Base-by-base conservation (phyloP, 2,888 invertebrate species). In the Parnassius smintheus region DNA sequence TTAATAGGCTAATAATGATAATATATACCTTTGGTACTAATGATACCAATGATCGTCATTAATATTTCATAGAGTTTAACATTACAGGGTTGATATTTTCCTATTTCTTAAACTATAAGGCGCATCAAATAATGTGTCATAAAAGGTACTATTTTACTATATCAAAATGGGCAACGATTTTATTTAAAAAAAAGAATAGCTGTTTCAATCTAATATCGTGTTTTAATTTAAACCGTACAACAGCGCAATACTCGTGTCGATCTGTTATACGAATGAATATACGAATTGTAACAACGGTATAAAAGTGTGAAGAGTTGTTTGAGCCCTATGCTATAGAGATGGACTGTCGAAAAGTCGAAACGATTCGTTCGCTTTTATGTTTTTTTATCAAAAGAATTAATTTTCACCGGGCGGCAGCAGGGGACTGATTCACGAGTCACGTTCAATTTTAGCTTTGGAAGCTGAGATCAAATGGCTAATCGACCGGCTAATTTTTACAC, bases 401-500 rank as follows among this genome's bases (percentile, higher is more conserved):
- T 88, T 86, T 83, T 80, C 77, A 81, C 74, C 68, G 74, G 75
- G 72, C 75, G 76, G 76, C 75, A 78, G 77, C 80, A 73, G 76
- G 78, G 78, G 80, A 82, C 83, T 75, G 80, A 80, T 81, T 79
- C 80, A 79, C 81, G 78, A 83, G 80, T 84, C 86, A 85, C 87
- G 85, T 87, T 81, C 83, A 81, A 84, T 81, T 85, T 85, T 81
- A 85, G 85, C 83, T 85, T 81, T 82, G 80, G 76, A 81, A 81
- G 74, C 78, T 76, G 75, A 82, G 78, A 78, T 77, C 79, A 81
- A 89, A 86, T 85, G 80, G 88, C 81, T 88, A 87, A 89, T 89
- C 88, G 86, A 88, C 85, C 83, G 87, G 88, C 87, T 88, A 88
- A 86, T 90, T 89, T 87, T 86, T 85, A 86, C 85, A 78, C 83